Percentiles rank a stretch among this genome's conserved stretches.
phyloP scores from a whole-genome alignment of 2,888 invertebrate species.

The Galerucella nymphaeae region DNA sequence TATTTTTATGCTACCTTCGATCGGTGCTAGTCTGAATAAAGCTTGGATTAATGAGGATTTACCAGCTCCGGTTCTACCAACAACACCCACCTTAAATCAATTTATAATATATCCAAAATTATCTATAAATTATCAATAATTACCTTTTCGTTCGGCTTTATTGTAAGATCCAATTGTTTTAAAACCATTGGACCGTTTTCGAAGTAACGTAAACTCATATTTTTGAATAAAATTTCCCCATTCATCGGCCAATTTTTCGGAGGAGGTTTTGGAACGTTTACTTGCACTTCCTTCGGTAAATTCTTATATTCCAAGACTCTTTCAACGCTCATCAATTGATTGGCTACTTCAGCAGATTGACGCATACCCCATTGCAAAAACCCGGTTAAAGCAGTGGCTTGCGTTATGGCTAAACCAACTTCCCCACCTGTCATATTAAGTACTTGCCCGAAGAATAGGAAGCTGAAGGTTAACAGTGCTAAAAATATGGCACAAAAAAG shows the following conservation, averaged over 20 bases:
- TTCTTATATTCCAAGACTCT: slow-evolving; percentile 84
- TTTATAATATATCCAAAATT: background rate
- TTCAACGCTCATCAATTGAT: slow-evolving; percentile 92
- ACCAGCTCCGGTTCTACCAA: slow-evolving; percentile 87
- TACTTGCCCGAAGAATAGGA: slow-evolving; percentile 69
- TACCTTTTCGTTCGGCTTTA: slow-evolving; percentile 75
- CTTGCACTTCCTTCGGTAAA: slow-evolving; percentile 69
- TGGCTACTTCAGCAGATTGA: slow-evolving; percentile 66
- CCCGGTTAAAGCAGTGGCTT: slow-evolving; percentile 59
- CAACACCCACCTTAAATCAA: slow-evolving; percentile 77
- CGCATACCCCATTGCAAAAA: slow-evolving; percentile 90
- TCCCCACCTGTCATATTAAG: slow-evolving; percentile 59
- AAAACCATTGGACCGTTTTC: slow-evolving; percentile 73
- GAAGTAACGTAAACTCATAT: slow-evolving; percentile 73
- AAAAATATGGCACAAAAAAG: slow-evolving; percentile 74
- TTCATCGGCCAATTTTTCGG: slow-evolving; percentile 71
- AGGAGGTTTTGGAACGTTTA: slow-evolving; percentile 56
- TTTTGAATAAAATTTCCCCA: slow-evolving; percentile 70
- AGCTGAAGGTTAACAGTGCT: slow-evolving; percentile 72
- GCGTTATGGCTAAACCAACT: slow-evolving; percentile 62
- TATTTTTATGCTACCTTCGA: slow-evolving; percentile 77
- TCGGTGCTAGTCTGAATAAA: slow-evolving; percentile 79
- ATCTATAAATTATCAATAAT: slow-evolving; percentile 67
- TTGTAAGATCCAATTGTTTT: slow-evolving; percentile 71
- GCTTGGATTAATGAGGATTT: slow-evolving; percentile 83